Evolutionary conservation across 1,140 invertebrate species (phyloP).

Genomic region (Apis florea): DNA sequence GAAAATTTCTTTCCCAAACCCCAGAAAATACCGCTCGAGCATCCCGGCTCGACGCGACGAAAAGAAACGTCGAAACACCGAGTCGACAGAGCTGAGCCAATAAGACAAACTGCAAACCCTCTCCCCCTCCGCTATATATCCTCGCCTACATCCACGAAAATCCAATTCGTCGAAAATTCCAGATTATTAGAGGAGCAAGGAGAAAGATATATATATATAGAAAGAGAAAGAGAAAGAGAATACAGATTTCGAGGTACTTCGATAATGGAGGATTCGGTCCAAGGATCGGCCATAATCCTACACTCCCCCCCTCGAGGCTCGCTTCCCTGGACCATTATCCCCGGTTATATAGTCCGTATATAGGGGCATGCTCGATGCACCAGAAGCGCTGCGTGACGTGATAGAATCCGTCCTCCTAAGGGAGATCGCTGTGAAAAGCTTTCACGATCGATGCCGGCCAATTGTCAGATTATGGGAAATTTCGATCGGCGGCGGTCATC

Average conservation of each 20-base stretch:
- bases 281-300: constrained; percentile 38
- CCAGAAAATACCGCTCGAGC: no score
- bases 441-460: constrained; percentile 54
- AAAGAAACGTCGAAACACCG: background rate
- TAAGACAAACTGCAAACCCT: constrained; percentile 13
- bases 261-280: constrained; percentile 14
- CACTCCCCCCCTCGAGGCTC: background rate
- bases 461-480: constrained; percentile 57
- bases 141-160: background rate
- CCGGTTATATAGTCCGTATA: background rate
- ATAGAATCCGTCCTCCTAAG: no score
- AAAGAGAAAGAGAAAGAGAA: background rate
- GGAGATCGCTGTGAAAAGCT: constrained; percentile 55
- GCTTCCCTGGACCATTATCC: constrained; percentile 44
- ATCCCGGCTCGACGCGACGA: no score
- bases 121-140: no score
- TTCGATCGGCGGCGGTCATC: constrained; percentile 28
- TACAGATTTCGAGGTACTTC: constrained; percentile 11
- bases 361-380: constrained; percentile 14
- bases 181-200: background rate
- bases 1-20: no score
- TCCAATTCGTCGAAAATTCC: constrained; percentile 29
- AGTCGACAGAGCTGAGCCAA: constrained; percentile 26
- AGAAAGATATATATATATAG: background rate
- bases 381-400: constrained; percentile 51